phyloP scores from a whole-genome alignment of 1,140 invertebrate genomes.

The Oryctes rhinoceros region DNA sequence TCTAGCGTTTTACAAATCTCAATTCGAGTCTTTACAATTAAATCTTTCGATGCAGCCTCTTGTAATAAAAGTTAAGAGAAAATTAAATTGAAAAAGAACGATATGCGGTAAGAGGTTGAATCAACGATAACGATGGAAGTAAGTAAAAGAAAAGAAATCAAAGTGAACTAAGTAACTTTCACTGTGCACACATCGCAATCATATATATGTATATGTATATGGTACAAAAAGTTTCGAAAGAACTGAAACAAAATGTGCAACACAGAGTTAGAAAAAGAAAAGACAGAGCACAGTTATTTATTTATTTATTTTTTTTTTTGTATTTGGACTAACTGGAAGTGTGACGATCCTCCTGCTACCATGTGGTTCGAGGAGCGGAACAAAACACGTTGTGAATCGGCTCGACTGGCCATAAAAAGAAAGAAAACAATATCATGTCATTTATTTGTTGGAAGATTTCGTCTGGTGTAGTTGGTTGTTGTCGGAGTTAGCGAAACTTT shows the following conservation, averaged over 20 bases:
- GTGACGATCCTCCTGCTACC: constrained; percentile 59
- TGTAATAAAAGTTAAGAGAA: background rate
- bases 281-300: constrained; percentile 10
- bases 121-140: background rate
- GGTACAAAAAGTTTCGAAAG: background rate
- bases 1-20: too few species aligned
- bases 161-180: background rate
- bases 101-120: background rate
- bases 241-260: constrained; percentile 33
- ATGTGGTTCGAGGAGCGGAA: constrained; percentile 77
- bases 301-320: too few species aligned
- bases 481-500: too few species aligned
- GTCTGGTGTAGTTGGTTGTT: too few species aligned
- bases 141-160: background rate
- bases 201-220: background rate
- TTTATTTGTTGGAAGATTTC: background rate
- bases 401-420: constrained; percentile 66
- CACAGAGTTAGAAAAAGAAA: constrained; percentile 24
- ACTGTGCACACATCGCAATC: constrained; percentile 6
- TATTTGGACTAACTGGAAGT: constrained; percentile 58
- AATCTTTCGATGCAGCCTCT: too few species aligned
- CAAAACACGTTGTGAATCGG: constrained; percentile 75
- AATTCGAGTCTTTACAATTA: too few species aligned
- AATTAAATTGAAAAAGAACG: constrained; percentile 17
- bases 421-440: background rate